Percentiles rank a stretch among this genome's conserved stretches.
Evolutionary conservation across 2,797 vertebrate genomes (phyloP).

Genomic region (Toxotes lorentzi): DNA sequence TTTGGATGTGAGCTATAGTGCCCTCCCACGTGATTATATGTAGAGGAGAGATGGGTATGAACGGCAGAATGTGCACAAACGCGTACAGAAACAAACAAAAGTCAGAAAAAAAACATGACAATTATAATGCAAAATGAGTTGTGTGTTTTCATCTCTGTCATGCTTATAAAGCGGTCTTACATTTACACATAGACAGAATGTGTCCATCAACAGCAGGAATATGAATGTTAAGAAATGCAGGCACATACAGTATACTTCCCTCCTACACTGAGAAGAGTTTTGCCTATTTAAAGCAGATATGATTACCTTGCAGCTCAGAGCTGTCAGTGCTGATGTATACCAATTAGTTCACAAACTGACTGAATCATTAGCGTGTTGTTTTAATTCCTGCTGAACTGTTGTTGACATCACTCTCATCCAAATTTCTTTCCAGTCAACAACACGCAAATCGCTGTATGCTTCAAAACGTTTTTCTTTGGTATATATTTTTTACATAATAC

Average conservation of each 20-base stretch:
- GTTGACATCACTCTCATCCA: conserved; percentile 10
- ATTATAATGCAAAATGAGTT: conserved; percentile 15
- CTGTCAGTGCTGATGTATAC: conserved; percentile 37
- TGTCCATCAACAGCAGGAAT: conserved; percentile 39
- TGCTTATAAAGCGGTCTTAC: conserved; percentile 5
- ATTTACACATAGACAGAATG: background rate
- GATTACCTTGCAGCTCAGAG: conserved; percentile 29
- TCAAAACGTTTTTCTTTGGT: background rate
- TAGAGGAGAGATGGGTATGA: background rate
- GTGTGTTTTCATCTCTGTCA: background rate
- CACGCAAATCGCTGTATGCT: conserved; percentile 23
- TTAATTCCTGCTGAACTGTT: conserved; percentile 21
- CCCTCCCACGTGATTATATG: conserved; percentile 30
- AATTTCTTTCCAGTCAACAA: conserved; percentile 23
- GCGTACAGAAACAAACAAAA: conserved; percentile 13
- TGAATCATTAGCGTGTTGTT: conserved; percentile 55
- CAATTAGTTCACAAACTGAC: conserved; percentile 47
- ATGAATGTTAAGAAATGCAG: conserved; percentile 49
- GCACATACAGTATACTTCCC: conserved; percentile 30
- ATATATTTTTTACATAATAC: background rate
- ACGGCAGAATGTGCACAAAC: conserved; percentile 14
- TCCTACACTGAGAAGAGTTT: conserved; percentile 32
- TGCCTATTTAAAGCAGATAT: conserved; percentile 52
- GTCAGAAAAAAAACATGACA: conserved; percentile 9
- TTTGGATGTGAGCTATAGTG: conserved; percentile 9